Percentiles rank a stretch among this genome's conserved stretches.
These are phyloP conservation scores for Caenorhabditis briggsae DNA, from an alignment of 1,140 invertebrate species.

Conservation along the genomic window DNA sequence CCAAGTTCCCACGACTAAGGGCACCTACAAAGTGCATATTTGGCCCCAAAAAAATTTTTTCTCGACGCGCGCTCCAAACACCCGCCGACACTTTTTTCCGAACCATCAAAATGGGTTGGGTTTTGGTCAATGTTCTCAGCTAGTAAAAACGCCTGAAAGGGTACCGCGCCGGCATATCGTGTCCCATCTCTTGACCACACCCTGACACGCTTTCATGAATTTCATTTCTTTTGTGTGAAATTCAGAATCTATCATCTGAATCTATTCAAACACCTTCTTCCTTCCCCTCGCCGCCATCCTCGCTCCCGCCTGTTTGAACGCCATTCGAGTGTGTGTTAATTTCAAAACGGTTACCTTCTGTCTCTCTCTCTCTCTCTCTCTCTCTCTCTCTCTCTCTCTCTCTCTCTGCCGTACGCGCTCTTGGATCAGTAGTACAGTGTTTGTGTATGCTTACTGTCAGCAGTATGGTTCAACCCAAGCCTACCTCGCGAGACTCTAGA, in stretches of 20 bases:
- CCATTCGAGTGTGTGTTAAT: constrained; percentile 48
- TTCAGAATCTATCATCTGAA: constrained; percentile 13
- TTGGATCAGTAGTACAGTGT: constrained; percentile 49
- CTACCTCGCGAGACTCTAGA: neutral
- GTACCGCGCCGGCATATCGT: neutral
- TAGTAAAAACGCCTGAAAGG: constrained; percentile 39
- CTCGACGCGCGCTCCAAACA: neutral
- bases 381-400: neutral
- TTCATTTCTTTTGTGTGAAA: neutral
- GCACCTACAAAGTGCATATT: constrained; percentile 32
- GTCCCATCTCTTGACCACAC: constrained; percentile 40
- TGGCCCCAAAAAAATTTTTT: neutral
- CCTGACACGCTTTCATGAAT: constrained; percentile 4
- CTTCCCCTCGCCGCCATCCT: neutral
- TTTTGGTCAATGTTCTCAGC: neutral
- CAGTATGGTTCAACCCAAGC: constrained; percentile 28
- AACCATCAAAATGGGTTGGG: constrained; percentile 22
- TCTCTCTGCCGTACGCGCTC: constrained; percentile 23
- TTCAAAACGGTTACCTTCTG: constrained; percentile 37
- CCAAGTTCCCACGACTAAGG: constrained; percentile 20
- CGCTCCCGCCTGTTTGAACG: constrained; percentile 14
- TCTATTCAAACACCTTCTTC: constrained; percentile 3
- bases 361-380: neutral
- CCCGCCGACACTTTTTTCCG: neutral
- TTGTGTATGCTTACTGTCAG: constrained; percentile 53